Percentiles rank a stretch among this genome's conserved stretches.
Conservation (phyloP, 2,888 invertebrate species). For the Xestia ashworthii region DNA sequence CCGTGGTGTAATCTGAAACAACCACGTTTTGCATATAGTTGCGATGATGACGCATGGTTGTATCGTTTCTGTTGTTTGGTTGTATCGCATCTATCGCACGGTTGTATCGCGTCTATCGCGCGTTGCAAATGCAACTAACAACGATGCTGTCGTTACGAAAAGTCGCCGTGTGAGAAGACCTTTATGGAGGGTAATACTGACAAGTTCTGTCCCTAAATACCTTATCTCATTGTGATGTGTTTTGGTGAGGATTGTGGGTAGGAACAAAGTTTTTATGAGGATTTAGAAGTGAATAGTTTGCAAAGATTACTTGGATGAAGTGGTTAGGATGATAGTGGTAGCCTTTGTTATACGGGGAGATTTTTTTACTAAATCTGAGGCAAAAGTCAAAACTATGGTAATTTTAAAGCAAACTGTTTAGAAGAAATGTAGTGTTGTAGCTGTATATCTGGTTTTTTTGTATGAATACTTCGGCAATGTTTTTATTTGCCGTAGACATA, state of each 20-base stretch:
- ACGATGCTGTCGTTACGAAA: neutral
- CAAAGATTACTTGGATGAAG: conserved; percentile 31
- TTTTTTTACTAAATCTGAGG: neutral
- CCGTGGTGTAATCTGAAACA: neutral
- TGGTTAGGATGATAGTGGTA: neutral
- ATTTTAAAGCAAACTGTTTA: neutral
- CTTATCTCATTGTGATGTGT: conserved; percentile 50
- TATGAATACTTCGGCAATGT: neutral
- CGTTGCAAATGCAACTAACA: neutral
- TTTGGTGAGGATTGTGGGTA: conserved; percentile 13
- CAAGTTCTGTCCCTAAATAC: conserved; percentile 40
- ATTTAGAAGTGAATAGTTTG: conserved; percentile 41
- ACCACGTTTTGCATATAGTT: neutral
- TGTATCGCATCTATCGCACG: neutral
- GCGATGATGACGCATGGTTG: neutral
- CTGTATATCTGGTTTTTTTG: neutral
- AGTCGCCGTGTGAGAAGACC: neutral
- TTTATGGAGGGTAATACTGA: conserved; percentile 23
- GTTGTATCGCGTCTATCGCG: neutral
- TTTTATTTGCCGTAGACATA: neutral
- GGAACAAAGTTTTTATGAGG: conserved; percentile 39
- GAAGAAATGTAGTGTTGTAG: neutral
- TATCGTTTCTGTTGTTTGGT: no score
- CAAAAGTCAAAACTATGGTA: neutral
- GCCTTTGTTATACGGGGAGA: neutral